Percentiles rank a stretch among this genome's conserved stretches.
These are phyloP conservation scores for Limnodromus scolopaceus DNA, from an alignment of 2,797 vertebrate species.

Conservation along the genomic window DNA sequence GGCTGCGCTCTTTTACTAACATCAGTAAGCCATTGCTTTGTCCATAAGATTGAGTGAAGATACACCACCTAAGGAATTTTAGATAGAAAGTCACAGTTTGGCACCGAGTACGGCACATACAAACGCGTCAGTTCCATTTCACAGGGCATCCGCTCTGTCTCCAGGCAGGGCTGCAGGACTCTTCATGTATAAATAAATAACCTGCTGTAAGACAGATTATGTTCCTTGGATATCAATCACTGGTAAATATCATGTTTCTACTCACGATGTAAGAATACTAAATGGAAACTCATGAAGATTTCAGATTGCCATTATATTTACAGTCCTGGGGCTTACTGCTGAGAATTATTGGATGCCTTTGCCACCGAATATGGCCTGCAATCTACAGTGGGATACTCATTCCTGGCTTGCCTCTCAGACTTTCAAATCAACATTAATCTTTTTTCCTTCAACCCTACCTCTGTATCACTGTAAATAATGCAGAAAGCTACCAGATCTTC, in stretches of 20 bases:
- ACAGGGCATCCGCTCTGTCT: neutral
- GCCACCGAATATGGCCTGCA: neutral
- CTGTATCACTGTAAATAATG: neutral
- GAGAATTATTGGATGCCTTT: slow-evolving; percentile 43
- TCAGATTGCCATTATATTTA: slow-evolving; percentile 51
- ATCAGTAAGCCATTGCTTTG: neutral
- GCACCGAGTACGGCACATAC: neutral
- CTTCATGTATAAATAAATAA: slow-evolving; percentile 62
- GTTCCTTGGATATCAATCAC: slow-evolving; percentile 51
- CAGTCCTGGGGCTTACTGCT: neutral
- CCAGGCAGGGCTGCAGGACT: slow-evolving; percentile 49
- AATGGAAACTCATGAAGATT: slow-evolving; percentile 58
- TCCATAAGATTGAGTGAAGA: neutral
- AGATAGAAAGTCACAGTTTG: neutral
- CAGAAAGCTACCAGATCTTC: neutral
- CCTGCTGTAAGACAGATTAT: slow-evolving; percentile 47
- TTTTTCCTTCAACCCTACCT: neutral
- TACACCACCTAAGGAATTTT: neutral
- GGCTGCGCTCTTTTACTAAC: neutral
- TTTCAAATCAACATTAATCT: slow-evolving; percentile 5
- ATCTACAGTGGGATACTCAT: neutral
- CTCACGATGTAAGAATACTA: slow-evolving; percentile 37
- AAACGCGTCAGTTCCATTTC: neutral
- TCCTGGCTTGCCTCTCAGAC: neutral
- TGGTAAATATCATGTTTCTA: slow-evolving; percentile 36